Percentiles rank a stretch among this genome's conserved stretches.
Conservation (phyloP, 1,140 invertebrate genomes). For the Drosophila kikkawai region DNA sequence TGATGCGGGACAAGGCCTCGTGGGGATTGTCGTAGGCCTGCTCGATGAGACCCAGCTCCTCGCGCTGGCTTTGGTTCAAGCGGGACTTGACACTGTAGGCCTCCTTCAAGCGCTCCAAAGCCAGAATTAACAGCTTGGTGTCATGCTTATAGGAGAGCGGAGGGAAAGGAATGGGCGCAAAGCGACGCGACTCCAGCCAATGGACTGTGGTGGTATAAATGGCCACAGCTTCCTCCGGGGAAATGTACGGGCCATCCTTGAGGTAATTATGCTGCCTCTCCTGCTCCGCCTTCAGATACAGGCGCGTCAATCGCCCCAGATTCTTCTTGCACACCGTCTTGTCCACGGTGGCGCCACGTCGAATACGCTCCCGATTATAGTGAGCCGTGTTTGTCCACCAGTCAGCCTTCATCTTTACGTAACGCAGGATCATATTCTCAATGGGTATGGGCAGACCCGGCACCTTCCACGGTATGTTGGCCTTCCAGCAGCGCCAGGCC, state of each 20-base stretch:
- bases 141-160: constrained; percentile 99
- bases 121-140: constrained; percentile 98
- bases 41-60: constrained; percentile 99
- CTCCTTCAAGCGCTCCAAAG: constrained; percentile 98
- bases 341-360: constrained; percentile 97
- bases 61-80: constrained; percentile 99
- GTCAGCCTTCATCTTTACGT: constrained; percentile 99
- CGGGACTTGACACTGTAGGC: constrained; percentile 99
- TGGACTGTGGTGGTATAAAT: constrained; percentile 99
- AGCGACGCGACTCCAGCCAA: constrained; percentile 98
- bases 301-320: constrained; percentile 96
- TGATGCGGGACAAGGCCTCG: constrained; percentile 99
- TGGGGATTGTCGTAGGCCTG: constrained; percentile 99
- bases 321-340: constrained; percentile 99
- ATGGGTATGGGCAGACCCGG: constrained; percentile 99
- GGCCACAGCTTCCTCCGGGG: constrained; percentile 99
- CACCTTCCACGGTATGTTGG: constrained; percentile 99
- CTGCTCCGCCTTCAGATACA: constrained; percentile 99
- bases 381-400: constrained; percentile 99
- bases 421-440: constrained; percentile 99
- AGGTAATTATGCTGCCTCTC: constrained; percentile 99
- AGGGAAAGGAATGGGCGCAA: constrained; percentile 99
- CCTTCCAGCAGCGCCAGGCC: constrained; percentile 99
- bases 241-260: constrained; percentile 99
- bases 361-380: constrained; percentile 98